A percentile compares a stretch with the other conserved stretches of the same genome.
These are phyloP conservation scores for Erpetoichthys calabaricus DNA, from an alignment of 2,797 vertebrate species.

Conservation along the genomic window DNA sequence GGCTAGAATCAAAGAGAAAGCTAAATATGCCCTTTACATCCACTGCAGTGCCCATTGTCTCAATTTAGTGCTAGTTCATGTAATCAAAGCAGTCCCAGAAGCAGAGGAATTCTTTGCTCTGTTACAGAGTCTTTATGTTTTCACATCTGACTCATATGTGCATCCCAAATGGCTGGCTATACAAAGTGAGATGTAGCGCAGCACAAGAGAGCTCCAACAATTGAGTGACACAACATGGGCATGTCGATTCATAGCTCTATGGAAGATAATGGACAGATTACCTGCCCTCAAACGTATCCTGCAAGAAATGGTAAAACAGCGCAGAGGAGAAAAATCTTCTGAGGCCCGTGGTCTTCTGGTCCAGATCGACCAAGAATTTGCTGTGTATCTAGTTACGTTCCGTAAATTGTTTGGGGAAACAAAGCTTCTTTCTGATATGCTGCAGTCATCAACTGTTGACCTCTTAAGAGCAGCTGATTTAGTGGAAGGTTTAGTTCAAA, in stretches of 20 bases:
- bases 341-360: too few species aligned
- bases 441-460: too few species aligned
- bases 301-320: too few species aligned
- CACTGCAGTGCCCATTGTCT: constrained; percentile 11
- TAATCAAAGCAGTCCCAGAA: constrained; percentile 7
- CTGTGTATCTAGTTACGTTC: too few species aligned
- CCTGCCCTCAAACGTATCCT: constrained; percentile 10
- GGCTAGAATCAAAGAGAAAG: constrained; percentile 7
- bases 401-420: too few species aligned
- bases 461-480: too few species aligned
- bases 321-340: too few species aligned
- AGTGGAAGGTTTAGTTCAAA: too few species aligned
- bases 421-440: too few species aligned
- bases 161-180: constrained; percentile 12
- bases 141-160: constrained; percentile 10
- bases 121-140: constrained; percentile 8
- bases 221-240: constrained; percentile 12
- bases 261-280: constrained; percentile 7
- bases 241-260: constrained; percentile 7
- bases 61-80: constrained; percentile 10
- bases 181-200: constrained; percentile 9
- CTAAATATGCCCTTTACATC: constrained; percentile 7
- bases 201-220: constrained; percentile 13
- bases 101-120: constrained; percentile 10
- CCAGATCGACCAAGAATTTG: too few species aligned